Evolutionary conservation across 2,113 vertebrate genomes (phyloP).

Genomic region (Crotalus viridis): DNA sequence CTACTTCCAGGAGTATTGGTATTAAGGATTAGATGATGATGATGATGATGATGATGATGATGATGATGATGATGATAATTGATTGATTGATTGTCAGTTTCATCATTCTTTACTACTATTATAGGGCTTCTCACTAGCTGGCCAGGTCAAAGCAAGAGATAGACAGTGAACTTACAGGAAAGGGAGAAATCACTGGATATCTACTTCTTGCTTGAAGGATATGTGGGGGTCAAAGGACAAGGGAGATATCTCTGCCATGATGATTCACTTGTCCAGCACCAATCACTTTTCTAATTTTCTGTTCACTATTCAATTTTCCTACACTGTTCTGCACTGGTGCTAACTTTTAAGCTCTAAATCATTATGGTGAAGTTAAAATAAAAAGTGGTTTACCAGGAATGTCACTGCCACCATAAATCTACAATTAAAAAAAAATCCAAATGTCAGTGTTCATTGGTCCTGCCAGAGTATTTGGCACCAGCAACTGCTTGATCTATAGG

Average conservation of each 20-base stretch:
- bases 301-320: not conserved
- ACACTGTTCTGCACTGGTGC: not conserved
- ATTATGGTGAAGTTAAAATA: not conserved
- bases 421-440: not conserved
- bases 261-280: not conserved
- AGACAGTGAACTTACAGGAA: not conserved
- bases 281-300: not conserved
- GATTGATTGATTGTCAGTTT: not conserved
- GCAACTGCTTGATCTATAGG: not conserved
- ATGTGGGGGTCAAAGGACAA: not conserved
- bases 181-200: not conserved
- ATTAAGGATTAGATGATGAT: not conserved
- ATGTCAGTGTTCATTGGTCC: not conserved
- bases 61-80: not conserved
- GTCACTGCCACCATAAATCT: not conserved
- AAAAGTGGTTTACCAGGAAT: not conserved
- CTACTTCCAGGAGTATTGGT: not conserved
- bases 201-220: not conserved
- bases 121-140: not conserved
- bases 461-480: not conserved
- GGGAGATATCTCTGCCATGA: not conserved
- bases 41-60: not conserved
- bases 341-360: not conserved
- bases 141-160: not conserved
- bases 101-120: not conserved